Percentiles rank a stretch among this genome's conserved stretches.
These are phyloP conservation scores for Zapus hudsonius DNA, from an alignment of 2,113 vertebrate species.

Conservation along the genomic window DNA sequence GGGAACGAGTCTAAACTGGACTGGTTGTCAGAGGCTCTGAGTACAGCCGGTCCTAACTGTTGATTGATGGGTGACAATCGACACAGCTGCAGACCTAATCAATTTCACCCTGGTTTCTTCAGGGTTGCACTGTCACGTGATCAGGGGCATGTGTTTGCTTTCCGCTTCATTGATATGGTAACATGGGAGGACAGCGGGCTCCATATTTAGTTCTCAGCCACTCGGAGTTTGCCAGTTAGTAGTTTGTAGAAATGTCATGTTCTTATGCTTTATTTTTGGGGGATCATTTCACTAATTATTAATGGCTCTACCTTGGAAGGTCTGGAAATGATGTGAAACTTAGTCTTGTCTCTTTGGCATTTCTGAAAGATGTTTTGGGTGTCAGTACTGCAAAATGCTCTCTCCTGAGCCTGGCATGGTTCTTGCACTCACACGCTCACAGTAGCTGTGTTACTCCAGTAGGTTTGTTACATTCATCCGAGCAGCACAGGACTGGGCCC, in stretches of 20 bases:
- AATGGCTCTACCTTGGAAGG: slow-evolving; percentile 12
- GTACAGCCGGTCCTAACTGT: neutral
- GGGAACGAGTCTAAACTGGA: slow-evolving; percentile 76
- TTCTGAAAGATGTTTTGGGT: slow-evolving; percentile 30
- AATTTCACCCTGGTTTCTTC: neutral
- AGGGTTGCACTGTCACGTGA: neutral
- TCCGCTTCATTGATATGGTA: neutral
- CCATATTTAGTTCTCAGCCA: neutral
- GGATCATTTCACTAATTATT: slow-evolving; percentile 64
- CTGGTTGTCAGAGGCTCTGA: slow-evolving; percentile 36
- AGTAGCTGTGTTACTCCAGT: no score
- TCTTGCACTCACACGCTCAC: no score
- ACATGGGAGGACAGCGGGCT: neutral
- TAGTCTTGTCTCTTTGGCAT: slow-evolving; percentile 24
- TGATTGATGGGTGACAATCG: neutral
- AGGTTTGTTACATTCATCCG: no score
- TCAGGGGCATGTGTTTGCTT: neutral
- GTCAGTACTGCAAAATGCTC: neutral
- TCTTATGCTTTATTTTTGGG: slow-evolving; percentile 33
- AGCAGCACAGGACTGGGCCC: no score
- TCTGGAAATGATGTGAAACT: slow-evolving; percentile 53
- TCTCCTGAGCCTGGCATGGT: no score
- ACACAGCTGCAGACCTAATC: neutral
- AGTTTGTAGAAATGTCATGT: slow-evolving; percentile 40
- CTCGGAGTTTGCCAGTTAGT: neutral